A percentile compares a stretch with the other conserved stretches of the same genome.
Conservation (phyloP, 2,797 vertebrate genomes). For the Hoplostethus atlanticus region DNA sequence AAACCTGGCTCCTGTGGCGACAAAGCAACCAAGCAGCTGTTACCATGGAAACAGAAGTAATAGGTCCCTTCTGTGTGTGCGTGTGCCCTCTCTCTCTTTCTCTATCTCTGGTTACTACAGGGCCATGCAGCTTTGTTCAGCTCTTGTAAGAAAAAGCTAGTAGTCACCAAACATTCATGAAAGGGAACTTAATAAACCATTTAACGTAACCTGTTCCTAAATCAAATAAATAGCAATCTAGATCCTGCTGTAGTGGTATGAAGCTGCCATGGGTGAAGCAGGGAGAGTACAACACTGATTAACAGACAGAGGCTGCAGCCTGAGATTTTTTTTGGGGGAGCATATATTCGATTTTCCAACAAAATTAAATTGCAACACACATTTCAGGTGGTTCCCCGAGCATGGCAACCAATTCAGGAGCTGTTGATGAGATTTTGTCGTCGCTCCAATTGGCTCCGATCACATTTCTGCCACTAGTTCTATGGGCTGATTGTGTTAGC, state of each 20-base stretch:
- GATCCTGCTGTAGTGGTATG: slow-evolving; percentile 18
- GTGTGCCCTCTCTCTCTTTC: slow-evolving; percentile 49
- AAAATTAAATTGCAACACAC: slow-evolving; percentile 62
- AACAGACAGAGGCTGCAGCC: slow-evolving; percentile 38
- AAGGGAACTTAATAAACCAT: slow-evolving; percentile 43
- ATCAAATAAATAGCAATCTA: slow-evolving; percentile 38
- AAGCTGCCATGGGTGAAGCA: slow-evolving; percentile 23
- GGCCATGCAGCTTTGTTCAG: slow-evolving; percentile 53
- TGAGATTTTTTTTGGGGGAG: not conserved
- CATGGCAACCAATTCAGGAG: slow-evolving; percentile 53
- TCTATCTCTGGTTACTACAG: slow-evolving; percentile 48
- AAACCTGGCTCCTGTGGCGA: slow-evolving; percentile 83
- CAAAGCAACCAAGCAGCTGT: slow-evolving; percentile 84
- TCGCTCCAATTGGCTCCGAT: slow-evolving; percentile 64
- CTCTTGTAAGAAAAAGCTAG: slow-evolving; percentile 27
- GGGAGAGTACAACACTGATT: slow-evolving; percentile 40
- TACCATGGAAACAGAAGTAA: slow-evolving; percentile 88
- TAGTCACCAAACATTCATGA: slow-evolving; percentile 30
- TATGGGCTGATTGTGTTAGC: slow-evolving; percentile 61
- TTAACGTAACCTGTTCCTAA: slow-evolving; percentile 28
- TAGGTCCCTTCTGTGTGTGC: slow-evolving; percentile 71
- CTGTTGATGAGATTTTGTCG: slow-evolving; percentile 67
- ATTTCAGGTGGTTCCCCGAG: slow-evolving; percentile 54
- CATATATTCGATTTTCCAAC: slow-evolving; percentile 53
- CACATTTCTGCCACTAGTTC: slow-evolving; percentile 60